These are phyloP conservation scores for Bolborhynchus lineola DNA, from an alignment of 2,113 vertebrate genomes.

Conservation along the genomic window DNA sequence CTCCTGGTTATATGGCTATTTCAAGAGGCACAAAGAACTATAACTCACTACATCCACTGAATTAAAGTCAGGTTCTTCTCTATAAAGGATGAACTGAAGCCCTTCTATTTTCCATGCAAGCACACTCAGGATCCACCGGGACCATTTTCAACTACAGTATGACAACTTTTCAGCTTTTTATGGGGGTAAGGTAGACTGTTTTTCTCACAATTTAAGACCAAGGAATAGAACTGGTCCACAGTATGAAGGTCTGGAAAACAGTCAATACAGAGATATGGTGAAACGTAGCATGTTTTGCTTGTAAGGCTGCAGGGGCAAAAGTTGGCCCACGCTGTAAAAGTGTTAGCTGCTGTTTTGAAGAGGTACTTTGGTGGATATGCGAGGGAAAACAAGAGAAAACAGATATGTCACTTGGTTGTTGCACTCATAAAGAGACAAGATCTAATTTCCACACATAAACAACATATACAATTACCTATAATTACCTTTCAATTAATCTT, in stretches of 20 bases:
- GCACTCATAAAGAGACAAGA: neutral
- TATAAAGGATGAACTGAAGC: neutral
- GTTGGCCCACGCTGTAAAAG: accelerated
- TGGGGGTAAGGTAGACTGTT: neutral
- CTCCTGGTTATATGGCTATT: neutral
- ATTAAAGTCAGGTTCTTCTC: neutral
- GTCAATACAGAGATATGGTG: neutral
- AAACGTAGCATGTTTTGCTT: neutral
- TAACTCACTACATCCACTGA: neutral
- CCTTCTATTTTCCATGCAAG: neutral
- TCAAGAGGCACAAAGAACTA: neutral
- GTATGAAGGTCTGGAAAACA: neutral
- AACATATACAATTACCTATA: neutral
- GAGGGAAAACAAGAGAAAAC: neutral
- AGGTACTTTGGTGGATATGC: neutral
- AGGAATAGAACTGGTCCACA: neutral
- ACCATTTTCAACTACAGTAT: neutral
- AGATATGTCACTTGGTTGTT: neutral
- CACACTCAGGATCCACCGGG: neutral
- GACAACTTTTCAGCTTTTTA: neutral
- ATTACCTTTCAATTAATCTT: neutral
- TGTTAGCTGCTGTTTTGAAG: neutral
- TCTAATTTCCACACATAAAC: neutral
- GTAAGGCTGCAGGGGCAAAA: neutral
- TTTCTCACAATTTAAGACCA: neutral